Conservation (phyloP, 2,888 invertebrate genomes). For the Caenorhabditis sulstoni region DNA sequence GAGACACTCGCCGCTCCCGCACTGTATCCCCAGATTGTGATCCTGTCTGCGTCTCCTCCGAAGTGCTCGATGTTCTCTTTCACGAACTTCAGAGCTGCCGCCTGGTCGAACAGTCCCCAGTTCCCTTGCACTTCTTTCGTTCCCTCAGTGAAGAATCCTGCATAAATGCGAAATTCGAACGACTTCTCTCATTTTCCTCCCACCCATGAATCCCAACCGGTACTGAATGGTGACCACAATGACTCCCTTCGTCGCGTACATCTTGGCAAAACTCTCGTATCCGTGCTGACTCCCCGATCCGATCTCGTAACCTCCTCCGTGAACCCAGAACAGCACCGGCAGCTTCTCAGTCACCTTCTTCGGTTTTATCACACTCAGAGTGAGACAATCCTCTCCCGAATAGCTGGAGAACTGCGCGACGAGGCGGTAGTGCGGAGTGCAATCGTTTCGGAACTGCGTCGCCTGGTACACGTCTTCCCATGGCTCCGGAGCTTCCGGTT, state of each 20-base stretch:
- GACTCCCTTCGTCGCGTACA: slow-evolving; percentile 85
- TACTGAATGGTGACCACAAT: slow-evolving; percentile 95
- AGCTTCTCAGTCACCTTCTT: slow-evolving; percentile 81
- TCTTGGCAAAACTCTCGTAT: slow-evolving; percentile 64
- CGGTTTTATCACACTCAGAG: slow-evolving; percentile 88
- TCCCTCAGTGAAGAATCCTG: slow-evolving; percentile 73
- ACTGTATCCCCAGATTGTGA: slow-evolving; percentile 74
- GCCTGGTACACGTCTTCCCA: slow-evolving; percentile 74
- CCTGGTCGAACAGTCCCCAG: slow-evolving; percentile 75
- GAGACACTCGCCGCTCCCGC: slow-evolving; percentile 71
- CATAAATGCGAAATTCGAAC: too few relatives aligned
- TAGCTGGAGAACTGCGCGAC: slow-evolving; percentile 46
- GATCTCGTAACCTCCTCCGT: slow-evolving; percentile 92
- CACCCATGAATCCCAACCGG: slow-evolving; percentile 90
- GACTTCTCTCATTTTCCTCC: background rate
- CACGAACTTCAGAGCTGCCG: slow-evolving; percentile 69
- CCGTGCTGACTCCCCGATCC: slow-evolving; percentile 83
- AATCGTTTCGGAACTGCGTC: slow-evolving; percentile 65
- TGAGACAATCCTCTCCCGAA: slow-evolving; percentile 89
- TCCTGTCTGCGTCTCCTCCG: slow-evolving; percentile 65
- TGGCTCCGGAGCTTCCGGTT: slow-evolving; percentile 64
- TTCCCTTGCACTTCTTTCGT: slow-evolving; percentile 68
- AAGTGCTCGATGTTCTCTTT: slow-evolving; percentile 54
- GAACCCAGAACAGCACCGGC: slow-evolving; percentile 95
- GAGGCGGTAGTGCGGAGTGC: slow-evolving; percentile 64